Conservation (phyloP, 2,888 invertebrate species). For the Colletes collaris region DNA sequence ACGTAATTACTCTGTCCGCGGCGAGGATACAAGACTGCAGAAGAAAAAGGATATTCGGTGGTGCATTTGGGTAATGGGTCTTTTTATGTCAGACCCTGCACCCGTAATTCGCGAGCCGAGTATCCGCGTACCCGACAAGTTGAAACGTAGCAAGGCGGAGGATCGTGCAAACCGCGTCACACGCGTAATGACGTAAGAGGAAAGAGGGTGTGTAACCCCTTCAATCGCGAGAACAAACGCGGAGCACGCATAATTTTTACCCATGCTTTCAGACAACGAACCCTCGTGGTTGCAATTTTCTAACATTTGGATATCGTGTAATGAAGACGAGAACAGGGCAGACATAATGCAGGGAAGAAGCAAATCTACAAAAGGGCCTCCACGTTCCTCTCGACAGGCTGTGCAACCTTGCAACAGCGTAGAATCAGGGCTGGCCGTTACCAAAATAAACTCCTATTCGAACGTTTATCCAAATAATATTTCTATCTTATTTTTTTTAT, state of each 20-base stretch:
- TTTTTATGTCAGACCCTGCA: conserved; percentile 14
- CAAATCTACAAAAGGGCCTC: conserved; percentile 51
- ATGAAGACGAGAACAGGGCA: conserved; percentile 53
- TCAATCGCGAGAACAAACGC: conserved; percentile 49
- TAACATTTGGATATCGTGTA: conserved; percentile 64
- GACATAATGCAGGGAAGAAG: conserved; percentile 53
- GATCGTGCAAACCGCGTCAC: conserved; percentile 46
- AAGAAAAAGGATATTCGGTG: conserved; percentile 7
- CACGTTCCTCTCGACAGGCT: conserved; percentile 43
- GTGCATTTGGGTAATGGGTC: conserved; percentile 42
- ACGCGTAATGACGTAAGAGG: conserved; percentile 44
- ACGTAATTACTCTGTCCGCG: too few species aligned
- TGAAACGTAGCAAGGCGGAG: conserved; percentile 9
- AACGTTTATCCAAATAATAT: too few species aligned
- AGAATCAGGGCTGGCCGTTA: neutral
- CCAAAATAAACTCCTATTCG: too few species aligned
- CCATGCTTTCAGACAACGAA: conserved; percentile 43
- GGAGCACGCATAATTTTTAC: conserved; percentile 57
- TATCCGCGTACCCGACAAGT: conserved; percentile 4
- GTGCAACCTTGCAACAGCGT: conserved; percentile 40
- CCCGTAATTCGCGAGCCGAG: conserved; percentile 26
- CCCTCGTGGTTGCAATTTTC: conserved; percentile 57
- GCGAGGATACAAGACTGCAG: neutral
- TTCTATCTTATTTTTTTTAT: too few species aligned
- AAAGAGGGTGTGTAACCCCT: conserved; percentile 39